These are phyloP conservation scores for Eupleurogrammus muticus DNA, from an alignment of 2,797 vertebrate genomes.

Conservation along the genomic window DNA sequence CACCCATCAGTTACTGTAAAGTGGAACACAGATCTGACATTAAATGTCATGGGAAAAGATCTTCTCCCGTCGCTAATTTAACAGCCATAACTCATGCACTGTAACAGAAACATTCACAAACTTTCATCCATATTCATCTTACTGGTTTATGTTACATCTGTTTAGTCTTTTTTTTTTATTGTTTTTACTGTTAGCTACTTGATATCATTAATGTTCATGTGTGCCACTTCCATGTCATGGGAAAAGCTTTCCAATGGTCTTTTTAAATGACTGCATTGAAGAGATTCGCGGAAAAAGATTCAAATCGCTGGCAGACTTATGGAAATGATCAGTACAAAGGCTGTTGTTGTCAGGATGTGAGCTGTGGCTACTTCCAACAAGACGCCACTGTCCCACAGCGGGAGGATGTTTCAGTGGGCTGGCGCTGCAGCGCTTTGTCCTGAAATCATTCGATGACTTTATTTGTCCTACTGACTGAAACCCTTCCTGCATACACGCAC, in stretches of 20 bases:
- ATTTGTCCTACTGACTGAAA: conserved; percentile 49
- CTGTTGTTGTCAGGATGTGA: conserved; percentile 43
- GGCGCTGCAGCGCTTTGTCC: conserved; percentile 20
- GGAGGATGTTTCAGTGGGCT: conserved; percentile 29
- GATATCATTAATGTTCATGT: conserved; percentile 29
- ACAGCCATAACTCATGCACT: conserved; percentile 26
- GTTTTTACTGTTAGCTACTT: conserved; percentile 11
- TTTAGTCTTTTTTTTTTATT: conserved; percentile 22
- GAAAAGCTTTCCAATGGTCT: conserved; percentile 36
- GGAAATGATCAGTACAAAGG: conserved; percentile 49
- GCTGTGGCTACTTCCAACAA: conserved; percentile 40
- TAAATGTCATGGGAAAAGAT: conserved; percentile 63
- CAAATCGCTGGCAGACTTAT: conserved; percentile 24
- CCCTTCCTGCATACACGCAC: conserved; percentile 27
- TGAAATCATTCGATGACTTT: conserved; percentile 46
- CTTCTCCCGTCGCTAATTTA: conserved; percentile 29
- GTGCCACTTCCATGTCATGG: conserved; percentile 10
- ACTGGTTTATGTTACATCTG: conserved; percentile 4
- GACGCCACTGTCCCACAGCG: conserved; percentile 41
- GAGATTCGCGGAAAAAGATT: conserved; percentile 16
- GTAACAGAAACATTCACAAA: conserved; percentile 20
- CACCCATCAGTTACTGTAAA: conserved; percentile 59
- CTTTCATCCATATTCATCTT: neutral
- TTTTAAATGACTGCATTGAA: conserved; percentile 18
- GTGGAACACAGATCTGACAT: conserved; percentile 39